Evolutionary conservation across 2,797 vertebrate genomes (phyloP).

Genomic region (Pseudomugil gertrudae): DNA sequence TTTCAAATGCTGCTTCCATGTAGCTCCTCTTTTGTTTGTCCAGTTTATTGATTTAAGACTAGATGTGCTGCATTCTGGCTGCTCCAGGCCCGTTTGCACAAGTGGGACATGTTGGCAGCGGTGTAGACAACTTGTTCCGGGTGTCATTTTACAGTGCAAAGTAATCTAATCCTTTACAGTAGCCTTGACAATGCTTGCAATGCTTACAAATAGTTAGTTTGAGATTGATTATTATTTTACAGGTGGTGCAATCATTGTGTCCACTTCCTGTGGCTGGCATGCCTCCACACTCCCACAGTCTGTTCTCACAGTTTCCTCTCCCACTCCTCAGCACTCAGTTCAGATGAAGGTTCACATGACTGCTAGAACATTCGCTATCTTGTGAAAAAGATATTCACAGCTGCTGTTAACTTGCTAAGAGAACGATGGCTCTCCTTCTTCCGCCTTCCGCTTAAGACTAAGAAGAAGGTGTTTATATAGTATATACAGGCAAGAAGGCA

Average conservation of each 20-base stretch:
- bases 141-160: not conserved
- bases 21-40: slow-evolving; percentile 32
- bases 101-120: slow-evolving; percentile 24
- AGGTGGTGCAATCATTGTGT: slow-evolving; percentile 62
- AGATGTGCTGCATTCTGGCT: slow-evolving; percentile 1
- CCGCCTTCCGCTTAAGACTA: not conserved
- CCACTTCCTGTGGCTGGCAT: slow-evolving; percentile 48
- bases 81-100: slow-evolving; percentile 24
- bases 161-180: not conserved
- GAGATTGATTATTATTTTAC: slow-evolving; percentile 36
- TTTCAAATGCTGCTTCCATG: slow-evolving; percentile 23
- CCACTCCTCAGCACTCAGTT: slow-evolving; percentile 72
- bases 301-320: slow-evolving; percentile 71
- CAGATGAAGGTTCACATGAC: slow-evolving; percentile 58
- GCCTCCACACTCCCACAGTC: slow-evolving; percentile 70
- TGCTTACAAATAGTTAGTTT: not conserved
- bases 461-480: not conserved
- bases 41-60: slow-evolving; percentile 43
- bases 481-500: not conserved
- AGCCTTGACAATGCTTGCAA: not conserved
- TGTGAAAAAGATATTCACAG: slow-evolving; percentile 61
- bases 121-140: slow-evolving; percentile 4
- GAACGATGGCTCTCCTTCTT: slow-evolving; percentile 35
- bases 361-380: slow-evolving; percentile 60
- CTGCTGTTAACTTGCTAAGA: slow-evolving; percentile 43